Base-by-base conservation (phyloP, 2,888 invertebrate genomes). In the Abrostola triplasia region DNA sequence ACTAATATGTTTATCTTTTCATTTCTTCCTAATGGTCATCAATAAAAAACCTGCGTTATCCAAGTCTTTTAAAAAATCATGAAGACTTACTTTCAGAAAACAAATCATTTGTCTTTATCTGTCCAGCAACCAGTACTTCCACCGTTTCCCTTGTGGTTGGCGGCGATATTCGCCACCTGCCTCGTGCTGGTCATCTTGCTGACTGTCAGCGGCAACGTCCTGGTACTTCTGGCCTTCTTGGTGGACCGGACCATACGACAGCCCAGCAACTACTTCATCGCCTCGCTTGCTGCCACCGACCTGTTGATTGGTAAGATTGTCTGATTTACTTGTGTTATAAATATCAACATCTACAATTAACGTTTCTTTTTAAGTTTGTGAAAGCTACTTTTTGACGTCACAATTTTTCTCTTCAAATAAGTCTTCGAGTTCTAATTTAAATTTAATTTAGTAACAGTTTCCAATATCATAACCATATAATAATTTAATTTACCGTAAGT, bases 241-340 rank as follows among this genome's bases (percentile, higher is more conserved):
- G 98, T 99, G 49, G 99, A 99, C 91, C 95, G 99, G 66, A 97
- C 97, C 76, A 98, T 98, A 83, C 95, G 99, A 61, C 99, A 99
- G 88, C 99, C 99, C 37, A 99, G 99, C 91, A 99, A 99, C 95
- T 99, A 99, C 95, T 99, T 99, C 95, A 99, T 99, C 76, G 99
- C 99, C 8, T 99, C 99, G 0, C 95, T 99, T 71, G 99, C 99
- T 52, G 98, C 99, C 62, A 99, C 99, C 8, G 99, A 99, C 91
- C 97, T 99, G 95, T 95, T 99, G 69, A 99, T 99, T 90, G 99
- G 98, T 97, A 92, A 95, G 91, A 51, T 35, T 11, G 24, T 24
- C 24, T 24, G 24, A 24, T 12, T 41, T 11, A 41, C 4, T n/a
- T n/a, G 1, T 41, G n/a, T 24, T 24, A 24, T 24, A 24, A 24